A percentile compares a stretch with the other conserved stretches of the same genome.
phyloP scores from a whole-genome alignment of 2,888 invertebrate species.

The Sycophila texana region DNA sequence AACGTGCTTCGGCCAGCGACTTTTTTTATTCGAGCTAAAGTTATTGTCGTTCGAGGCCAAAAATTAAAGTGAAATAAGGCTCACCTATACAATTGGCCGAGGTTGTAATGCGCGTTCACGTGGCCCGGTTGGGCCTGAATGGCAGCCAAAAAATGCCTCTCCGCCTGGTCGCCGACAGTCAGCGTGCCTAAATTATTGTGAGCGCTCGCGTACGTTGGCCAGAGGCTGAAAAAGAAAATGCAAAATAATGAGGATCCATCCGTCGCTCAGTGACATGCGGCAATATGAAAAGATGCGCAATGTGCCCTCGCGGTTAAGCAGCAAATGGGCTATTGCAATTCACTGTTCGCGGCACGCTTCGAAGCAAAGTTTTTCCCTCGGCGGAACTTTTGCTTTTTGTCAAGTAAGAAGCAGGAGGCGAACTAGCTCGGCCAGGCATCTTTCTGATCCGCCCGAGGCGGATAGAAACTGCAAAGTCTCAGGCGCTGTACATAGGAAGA shows the following conservation, averaged over 20 bases:
- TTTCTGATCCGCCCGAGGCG: conserved; percentile 53
- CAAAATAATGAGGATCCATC: neutral
- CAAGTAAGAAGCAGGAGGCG: conserved; percentile 57
- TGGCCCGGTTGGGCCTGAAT: conserved; percentile 85
- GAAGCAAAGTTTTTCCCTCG: conserved; percentile 13
- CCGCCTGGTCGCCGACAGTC: conserved; percentile 83
- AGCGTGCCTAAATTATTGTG: conserved; percentile 92
- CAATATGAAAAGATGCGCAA: no score
- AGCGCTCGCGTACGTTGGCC: conserved; percentile 90
- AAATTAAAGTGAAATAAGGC: no score
- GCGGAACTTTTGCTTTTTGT: conserved; percentile 32
- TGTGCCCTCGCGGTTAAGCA: no score
- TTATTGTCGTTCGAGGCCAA: no score
- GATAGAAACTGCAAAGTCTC: conserved; percentile 59
- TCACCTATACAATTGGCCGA: conserved; percentile 89
- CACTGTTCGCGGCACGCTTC: no score
- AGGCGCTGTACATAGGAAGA: conserved; percentile 56
- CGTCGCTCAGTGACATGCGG: no score
- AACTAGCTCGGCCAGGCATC: conserved; percentile 53
- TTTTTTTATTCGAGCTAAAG: neutral
- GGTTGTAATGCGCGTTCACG: conserved; percentile 89
- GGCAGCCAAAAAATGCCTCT: conserved; percentile 86
- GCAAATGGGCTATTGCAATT: no score
- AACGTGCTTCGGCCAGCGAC: conserved; percentile 33
- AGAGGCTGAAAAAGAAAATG: conserved; percentile 79